Conservation (phyloP, 23 tunicate genomes). For the Diplosoma virens region DNA sequence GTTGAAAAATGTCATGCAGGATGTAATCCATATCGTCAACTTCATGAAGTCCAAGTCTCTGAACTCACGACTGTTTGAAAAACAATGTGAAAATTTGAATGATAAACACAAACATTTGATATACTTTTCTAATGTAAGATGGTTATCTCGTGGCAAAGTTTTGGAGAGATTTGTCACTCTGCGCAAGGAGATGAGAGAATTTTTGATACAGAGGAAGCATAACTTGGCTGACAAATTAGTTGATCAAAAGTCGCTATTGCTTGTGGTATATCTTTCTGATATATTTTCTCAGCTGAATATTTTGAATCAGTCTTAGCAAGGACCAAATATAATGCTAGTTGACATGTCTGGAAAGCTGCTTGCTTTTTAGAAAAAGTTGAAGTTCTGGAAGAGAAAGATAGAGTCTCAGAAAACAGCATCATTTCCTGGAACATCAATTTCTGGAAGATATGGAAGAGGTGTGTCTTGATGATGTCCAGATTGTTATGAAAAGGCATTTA, state of each 20-base stretch:
- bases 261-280: constrained; percentile 3
- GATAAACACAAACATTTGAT: too few species aligned
- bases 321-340: not conserved
- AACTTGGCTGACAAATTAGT: not conserved
- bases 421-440: constrained; percentile 8
- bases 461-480: not conserved
- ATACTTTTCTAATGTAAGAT: too few species aligned
- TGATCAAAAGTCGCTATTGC: not conserved
- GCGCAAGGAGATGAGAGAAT: too few species aligned
- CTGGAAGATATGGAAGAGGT: constrained; percentile 13
- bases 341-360: constrained; percentile 1
- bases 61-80: too few species aligned
- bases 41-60: too few species aligned
- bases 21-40: too few species aligned
- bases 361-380: constrained; percentile 6
- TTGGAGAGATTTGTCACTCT: too few species aligned
- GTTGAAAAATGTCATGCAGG: too few species aligned
- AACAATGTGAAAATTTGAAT: too few species aligned
- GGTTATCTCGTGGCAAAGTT: too few species aligned
- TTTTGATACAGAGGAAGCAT: too few species aligned
- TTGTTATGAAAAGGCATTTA: not conserved
- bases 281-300: not conserved
- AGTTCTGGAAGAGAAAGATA: constrained; percentile 11
- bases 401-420: constrained; percentile 11
- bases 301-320: not conserved